Base-by-base conservation (phyloP, 2,888 invertebrate genomes). In the Thecocarcelia acutangulata region DNA sequence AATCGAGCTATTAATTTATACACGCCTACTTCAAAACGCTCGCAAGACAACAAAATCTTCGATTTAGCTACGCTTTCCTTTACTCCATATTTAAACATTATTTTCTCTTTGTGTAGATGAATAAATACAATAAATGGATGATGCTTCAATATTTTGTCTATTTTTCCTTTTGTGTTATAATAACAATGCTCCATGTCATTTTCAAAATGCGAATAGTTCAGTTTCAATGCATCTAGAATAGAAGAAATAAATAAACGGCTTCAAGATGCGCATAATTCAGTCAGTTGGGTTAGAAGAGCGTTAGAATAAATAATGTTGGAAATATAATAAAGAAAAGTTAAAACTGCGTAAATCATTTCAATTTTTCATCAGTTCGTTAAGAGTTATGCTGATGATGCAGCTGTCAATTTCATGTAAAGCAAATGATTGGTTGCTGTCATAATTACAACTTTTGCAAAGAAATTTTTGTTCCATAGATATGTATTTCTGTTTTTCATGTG, bases 371-470 rank as follows among this genome's bases (percentile, higher is more conserved):
- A 46, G 37, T 59, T 72, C 19, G 76, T 54, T 76, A 48, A 78
- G 33, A 64, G 82, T 82, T 75, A 56, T 82, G 78, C 78, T 82
- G 82, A 82, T 82, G 74, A 78, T 78, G 78, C 82, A 82, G 74
- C 78, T 82, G 78, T 82, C 82, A 78, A 78, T 75, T 70, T 61
- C 82, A 78, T 78, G 66, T 48, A 61, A 69, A 54, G 70, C 52
- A 42, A 82, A 75, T 82, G 82, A 82, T 82, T 82, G 70, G 78
- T 82, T 52, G 69, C 82, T 73, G 59, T 59, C 61, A 77, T 69
- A 66, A 66, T 66, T 58, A 72, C 59, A 46, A 24, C 46, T 52
- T 46, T 59, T 68, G 19, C 42, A 52, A 44, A 15, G 44, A 19
- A 63, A 42, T 52, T 13, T 42, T 59, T 40, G 24, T n/a, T 37